Conservation (phyloP, 2,797 vertebrate genomes). For the Rhynchotus rufescens region DNA sequence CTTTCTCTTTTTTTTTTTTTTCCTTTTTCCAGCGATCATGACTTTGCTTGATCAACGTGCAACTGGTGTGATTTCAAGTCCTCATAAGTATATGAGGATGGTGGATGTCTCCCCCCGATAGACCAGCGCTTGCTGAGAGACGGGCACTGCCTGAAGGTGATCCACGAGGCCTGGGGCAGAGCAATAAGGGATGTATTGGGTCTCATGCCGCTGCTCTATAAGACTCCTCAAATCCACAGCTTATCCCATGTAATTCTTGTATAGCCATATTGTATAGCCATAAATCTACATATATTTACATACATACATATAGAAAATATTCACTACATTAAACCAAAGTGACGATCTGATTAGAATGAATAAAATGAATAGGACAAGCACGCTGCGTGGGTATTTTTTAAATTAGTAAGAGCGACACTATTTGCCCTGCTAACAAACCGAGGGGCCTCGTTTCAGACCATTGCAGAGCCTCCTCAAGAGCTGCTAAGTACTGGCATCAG, state of each 20-base stretch:
- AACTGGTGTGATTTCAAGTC: neutral
- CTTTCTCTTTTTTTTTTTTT: neutral
- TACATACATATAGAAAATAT: neutral
- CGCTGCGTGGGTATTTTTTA: neutral
- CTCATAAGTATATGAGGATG: neutral
- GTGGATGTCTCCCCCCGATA: neutral
- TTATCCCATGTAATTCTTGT: neutral
- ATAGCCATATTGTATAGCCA: neutral
- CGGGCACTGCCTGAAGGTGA: neutral
- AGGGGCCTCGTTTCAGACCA: neutral
- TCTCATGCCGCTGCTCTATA: neutral
- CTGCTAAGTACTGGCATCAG: neutral
- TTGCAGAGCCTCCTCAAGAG: neutral
- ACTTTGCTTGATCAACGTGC: neutral
- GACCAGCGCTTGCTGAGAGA: neutral
- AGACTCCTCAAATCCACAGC: neutral
- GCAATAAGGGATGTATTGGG: neutral
- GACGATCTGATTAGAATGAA: neutral
- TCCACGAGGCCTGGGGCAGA: neutral
- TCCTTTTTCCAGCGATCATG: neutral
- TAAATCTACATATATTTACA: constrained; percentile 55
- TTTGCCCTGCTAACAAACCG: neutral
- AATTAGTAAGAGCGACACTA: neutral
- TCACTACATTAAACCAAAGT: neutral
- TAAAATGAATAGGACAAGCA: neutral